Evolutionary conservation across 2,888 invertebrate genomes (phyloP).

Genomic region (Pammene aurita): DNA sequence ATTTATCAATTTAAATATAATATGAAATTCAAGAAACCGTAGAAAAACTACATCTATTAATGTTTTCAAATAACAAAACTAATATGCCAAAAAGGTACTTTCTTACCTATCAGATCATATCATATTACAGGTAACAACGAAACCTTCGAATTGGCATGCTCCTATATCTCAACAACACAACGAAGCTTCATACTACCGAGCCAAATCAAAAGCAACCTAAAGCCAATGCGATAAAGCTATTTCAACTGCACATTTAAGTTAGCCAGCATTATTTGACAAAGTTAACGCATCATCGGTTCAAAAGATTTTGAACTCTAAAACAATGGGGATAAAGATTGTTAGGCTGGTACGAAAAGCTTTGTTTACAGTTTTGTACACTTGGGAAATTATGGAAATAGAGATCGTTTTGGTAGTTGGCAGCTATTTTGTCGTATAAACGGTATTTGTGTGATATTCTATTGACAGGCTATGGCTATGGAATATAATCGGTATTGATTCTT

Average conservation of each 20-base stretch:
- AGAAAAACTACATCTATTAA: slow-evolving; percentile 1
- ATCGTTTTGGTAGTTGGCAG: slow-evolving; percentile 41
- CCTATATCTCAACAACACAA: slow-evolving; percentile 34
- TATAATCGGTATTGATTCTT: slow-evolving; percentile 38
- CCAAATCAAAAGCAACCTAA: slow-evolving; percentile 13
- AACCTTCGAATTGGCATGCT: slow-evolving; percentile 38
- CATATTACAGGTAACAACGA: slow-evolving; percentile 39
- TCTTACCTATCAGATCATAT: slow-evolving; percentile 36
- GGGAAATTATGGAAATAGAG: slow-evolving; percentile 42
- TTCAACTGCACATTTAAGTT: slow-evolving; percentile 12
- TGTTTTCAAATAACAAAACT: slow-evolving; percentile 14
- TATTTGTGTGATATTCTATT: slow-evolving; percentile 40
- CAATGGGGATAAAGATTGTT: neutral
- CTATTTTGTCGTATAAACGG: slow-evolving; percentile 41
- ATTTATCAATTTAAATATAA: no score
- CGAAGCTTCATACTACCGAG: neutral
- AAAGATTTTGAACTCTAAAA: neutral
- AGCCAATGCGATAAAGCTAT: neutral
- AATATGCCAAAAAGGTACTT: slow-evolving; percentile 24
- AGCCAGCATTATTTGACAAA: neutral
- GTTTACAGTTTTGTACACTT: slow-evolving; percentile 30
- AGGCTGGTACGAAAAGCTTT: slow-evolving; percentile 9
- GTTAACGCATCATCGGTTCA: neutral
- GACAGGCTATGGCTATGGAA: slow-evolving; percentile 28
- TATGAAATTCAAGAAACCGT: neutral